Percentiles rank a stretch among this genome's conserved stretches.
Evolutionary conservation across 2,113 vertebrate species (phyloP).

Genomic region (Spilogale gracilis): DNA sequence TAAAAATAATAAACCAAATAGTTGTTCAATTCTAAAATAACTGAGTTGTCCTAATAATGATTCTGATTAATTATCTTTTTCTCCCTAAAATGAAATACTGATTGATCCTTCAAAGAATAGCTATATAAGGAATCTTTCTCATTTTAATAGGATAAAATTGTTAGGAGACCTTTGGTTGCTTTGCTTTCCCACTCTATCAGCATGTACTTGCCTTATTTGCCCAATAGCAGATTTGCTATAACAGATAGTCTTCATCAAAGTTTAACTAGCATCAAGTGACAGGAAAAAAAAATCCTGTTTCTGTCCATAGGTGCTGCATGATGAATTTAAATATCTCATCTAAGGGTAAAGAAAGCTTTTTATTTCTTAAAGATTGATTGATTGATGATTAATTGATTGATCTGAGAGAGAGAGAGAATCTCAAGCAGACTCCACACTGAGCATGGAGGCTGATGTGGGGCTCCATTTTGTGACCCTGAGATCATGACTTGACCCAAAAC

Average conservation of each 20-base stretch:
- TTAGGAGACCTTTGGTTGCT: neutral
- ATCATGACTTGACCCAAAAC: neutral
- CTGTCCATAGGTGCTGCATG: neutral
- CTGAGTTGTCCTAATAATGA: conserved; percentile 25
- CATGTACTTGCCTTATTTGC: neutral
- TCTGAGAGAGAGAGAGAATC: neutral
- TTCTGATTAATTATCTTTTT: conserved; percentile 51
- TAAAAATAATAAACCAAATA: conserved; percentile 59
- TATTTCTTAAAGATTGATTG: neutral
- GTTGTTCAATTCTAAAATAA: conserved; percentile 60
- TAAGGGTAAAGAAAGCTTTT: conserved; percentile 32
- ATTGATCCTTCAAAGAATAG: conserved; percentile 20
- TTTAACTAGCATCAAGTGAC: neutral
- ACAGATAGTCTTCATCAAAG: conserved; percentile 5
- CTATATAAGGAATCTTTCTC: neutral
- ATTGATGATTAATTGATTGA: neutral
- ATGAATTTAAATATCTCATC: neutral
- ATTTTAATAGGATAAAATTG: conserved; percentile 29
- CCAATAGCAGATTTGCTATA: neutral
- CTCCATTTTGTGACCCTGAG: neutral
- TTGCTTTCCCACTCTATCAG: conserved; percentile 4
- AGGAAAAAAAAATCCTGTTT: neutral
- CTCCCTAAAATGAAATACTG: conserved; percentile 20
- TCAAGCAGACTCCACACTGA: neutral
- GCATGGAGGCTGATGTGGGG: neutral